Evolutionary conservation across 2,888 invertebrate species (phyloP).

Genomic region (Cynaeus angustus): DNA sequence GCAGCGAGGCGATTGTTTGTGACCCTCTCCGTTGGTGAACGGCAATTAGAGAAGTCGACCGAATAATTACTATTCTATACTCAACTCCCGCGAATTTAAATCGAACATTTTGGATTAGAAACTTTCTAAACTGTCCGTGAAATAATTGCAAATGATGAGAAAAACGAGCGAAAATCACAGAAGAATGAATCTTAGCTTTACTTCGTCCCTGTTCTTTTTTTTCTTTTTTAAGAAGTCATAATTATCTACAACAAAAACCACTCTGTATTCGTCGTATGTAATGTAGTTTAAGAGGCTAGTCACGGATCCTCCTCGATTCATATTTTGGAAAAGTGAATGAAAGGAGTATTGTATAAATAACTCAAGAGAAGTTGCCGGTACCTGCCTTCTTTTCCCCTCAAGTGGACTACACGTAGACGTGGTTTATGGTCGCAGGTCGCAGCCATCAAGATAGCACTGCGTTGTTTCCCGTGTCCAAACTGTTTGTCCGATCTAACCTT

Average conservation of each 20-base stretch:
- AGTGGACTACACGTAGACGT: slow-evolving; percentile 53
- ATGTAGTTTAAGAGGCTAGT: slow-evolving; percentile 49
- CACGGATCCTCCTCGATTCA: slow-evolving; percentile 62
- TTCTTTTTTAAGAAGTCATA: not conserved
- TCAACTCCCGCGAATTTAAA: slow-evolving; percentile 38
- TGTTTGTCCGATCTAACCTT: slow-evolving; percentile 56
- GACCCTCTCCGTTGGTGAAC: slow-evolving; percentile 38
- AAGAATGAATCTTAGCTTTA: not conserved
- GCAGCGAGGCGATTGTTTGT: slow-evolving; percentile 46
- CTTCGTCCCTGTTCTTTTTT: not conserved
- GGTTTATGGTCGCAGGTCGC: slow-evolving; percentile 57
- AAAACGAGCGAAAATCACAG: slow-evolving; percentile 3
- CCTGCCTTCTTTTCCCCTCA: slow-evolving; percentile 47
- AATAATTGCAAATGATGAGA: slow-evolving; percentile 29
- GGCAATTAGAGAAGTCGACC: slow-evolving; percentile 49
- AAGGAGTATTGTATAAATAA: slow-evolving; percentile 62
- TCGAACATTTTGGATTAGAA: slow-evolving; percentile 38
- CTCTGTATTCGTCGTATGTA: slow-evolving; percentile 40
- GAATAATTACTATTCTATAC: slow-evolving; percentile 49
- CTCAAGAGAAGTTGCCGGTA: slow-evolving; percentile 50
- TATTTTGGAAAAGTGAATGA: slow-evolving; percentile 67
- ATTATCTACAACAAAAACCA: slow-evolving; percentile 26
- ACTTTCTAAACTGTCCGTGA: slow-evolving; percentile 38
- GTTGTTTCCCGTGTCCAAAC: slow-evolving; percentile 62
- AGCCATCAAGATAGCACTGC: slow-evolving; percentile 59